Conservation (phyloP, 2,888 invertebrate genomes). For the Proisotoma minuta region DNA sequence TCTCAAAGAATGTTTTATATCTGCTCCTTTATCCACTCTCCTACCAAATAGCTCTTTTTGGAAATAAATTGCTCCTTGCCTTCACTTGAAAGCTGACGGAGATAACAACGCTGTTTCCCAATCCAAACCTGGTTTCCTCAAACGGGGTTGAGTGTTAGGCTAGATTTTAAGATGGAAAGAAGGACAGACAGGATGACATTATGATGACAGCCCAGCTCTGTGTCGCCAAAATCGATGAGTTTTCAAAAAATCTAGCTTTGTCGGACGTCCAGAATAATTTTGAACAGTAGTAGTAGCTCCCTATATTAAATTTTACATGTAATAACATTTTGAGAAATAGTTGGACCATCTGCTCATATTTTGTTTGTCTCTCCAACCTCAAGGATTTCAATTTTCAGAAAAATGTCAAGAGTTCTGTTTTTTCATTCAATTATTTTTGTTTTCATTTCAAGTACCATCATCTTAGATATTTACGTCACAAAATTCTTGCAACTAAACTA, state of each 20-base stretch:
- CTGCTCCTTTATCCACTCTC: conserved; percentile 1
- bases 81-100: neutral
- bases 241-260: neutral
- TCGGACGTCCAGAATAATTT: neutral
- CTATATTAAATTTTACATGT: neutral
- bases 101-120: neutral
- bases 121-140: neutral
- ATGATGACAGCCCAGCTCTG: neutral
- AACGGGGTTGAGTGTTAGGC: neutral
- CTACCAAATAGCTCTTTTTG: conserved; percentile 3
- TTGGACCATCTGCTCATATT: too few species aligned
- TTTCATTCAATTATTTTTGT: too few species aligned
- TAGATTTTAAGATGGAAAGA: neutral
- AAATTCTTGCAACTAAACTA: too few species aligned
- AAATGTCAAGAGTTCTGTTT: too few species aligned
- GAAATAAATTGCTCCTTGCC: conserved; percentile 14
- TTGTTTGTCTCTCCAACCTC: too few species aligned
- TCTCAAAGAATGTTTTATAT: conserved; percentile 21
- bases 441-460: too few species aligned
- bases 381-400: too few species aligned
- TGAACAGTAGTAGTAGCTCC: neutral
- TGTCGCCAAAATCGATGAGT: neutral
- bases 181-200: neutral
- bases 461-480: too few species aligned
- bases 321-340: too few species aligned